Evolutionary conservation across 2,113 vertebrate genomes (phyloP).

Genomic region (Bubo scandiacus): DNA sequence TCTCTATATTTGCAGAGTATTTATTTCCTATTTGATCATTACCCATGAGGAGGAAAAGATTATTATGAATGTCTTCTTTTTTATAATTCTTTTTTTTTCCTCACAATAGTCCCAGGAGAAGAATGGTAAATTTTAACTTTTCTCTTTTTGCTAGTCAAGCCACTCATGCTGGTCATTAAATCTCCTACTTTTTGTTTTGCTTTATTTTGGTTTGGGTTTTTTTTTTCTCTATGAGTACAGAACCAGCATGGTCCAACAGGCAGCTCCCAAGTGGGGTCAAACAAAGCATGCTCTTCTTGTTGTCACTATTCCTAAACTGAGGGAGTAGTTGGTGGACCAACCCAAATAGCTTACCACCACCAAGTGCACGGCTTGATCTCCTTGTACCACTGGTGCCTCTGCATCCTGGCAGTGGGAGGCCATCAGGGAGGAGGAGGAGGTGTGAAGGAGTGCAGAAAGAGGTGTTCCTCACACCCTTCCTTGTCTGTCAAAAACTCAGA

Average conservation of each 20-base stretch:
- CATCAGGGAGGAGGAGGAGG: neutral
- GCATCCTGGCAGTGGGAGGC: accelerated
- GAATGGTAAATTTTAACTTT: neutral
- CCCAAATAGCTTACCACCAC: accelerated
- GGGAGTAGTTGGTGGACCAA: neutral
- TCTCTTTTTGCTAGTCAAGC: neutral
- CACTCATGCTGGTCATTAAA: neutral
- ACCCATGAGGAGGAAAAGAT: neutral
- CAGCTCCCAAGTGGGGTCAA: neutral
- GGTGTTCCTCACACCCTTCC: neutral
- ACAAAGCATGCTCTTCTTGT: neutral
- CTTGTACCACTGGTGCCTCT: neutral
- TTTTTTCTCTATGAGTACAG: neutral
- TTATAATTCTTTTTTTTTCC: neutral
- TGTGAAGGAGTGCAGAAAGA: neutral
- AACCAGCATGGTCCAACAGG: neutral
- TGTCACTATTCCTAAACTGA: neutral
- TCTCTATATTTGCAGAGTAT: neutral
- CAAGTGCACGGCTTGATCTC: neutral
- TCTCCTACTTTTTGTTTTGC: neutral
- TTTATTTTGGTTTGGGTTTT: neutral
- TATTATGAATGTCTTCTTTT: neutral
- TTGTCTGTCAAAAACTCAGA: neutral
- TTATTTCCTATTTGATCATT: neutral
- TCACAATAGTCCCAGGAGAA: neutral